Conservation (phyloP, 1,140 invertebrate genomes). For the Lethrus apterus region DNA sequence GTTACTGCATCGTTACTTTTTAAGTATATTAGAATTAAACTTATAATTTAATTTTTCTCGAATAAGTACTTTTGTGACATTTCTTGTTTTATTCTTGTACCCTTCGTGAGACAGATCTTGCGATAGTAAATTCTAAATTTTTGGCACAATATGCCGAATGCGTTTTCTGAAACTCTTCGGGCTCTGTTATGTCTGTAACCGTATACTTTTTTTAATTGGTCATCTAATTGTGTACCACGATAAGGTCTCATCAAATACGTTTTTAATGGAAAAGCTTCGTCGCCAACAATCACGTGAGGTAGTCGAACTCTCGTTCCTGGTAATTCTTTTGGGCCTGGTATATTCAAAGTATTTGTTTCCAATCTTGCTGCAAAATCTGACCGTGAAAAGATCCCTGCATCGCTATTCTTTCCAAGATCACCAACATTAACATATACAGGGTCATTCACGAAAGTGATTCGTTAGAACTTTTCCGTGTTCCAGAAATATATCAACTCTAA, state of each 20-base stretch:
- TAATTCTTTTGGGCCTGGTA: conserved; percentile 2
- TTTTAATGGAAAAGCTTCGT: conserved; percentile 43
- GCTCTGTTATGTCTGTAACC: too few species aligned
- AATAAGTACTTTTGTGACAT: too few species aligned
- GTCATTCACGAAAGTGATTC: too few species aligned
- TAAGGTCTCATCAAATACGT: conserved; percentile 41
- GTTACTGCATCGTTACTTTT: too few species aligned
- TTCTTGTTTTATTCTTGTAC: too few species aligned
- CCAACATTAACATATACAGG: not conserved
- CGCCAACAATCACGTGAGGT: conserved; percentile 34
- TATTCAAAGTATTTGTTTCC: conserved; percentile 7
- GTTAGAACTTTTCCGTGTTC: too few species aligned
- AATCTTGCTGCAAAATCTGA: conserved; percentile 5
- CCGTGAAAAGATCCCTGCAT: conserved; percentile 8
- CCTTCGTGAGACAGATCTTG: too few species aligned
- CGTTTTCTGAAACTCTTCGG: conserved; percentile 36
- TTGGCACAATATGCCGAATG: conserved; percentile 26
- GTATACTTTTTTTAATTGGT: conserved; percentile 4
- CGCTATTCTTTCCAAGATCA: conserved; percentile 4
- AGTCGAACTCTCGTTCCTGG: conserved; percentile 2
- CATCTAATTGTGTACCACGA: conserved; percentile 24
- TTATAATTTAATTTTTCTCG: too few species aligned
- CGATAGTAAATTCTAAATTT: conserved; percentile 27
- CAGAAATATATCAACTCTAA: too few species aligned
- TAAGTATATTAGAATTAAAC: too few species aligned